phyloP scores from a whole-genome alignment of 2,113 vertebrate species.

The Ptyas mucosa region DNA sequence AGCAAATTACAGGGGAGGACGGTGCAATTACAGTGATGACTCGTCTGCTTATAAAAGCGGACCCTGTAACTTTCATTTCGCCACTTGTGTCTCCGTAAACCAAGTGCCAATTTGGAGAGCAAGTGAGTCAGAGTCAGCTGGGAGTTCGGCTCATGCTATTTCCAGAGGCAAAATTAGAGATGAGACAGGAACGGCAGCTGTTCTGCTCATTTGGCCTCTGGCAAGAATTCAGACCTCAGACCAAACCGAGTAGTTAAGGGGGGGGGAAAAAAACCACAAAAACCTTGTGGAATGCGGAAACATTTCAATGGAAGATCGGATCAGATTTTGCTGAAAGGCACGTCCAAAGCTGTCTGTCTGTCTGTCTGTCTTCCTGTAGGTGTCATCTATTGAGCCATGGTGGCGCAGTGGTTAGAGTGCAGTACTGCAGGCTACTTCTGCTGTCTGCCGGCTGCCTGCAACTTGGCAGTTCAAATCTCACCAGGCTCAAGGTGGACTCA shows the following conservation, averaged over 20 bases:
- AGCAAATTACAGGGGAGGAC: slow-evolving; percentile 1
- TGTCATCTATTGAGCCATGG: neutral
- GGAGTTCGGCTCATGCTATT: neutral
- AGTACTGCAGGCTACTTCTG: too few relatives aligned
- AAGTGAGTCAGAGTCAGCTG: neutral
- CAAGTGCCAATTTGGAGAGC: neutral
- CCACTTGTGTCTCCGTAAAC: neutral
- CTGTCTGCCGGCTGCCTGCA: too few relatives aligned
- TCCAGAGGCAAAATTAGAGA: neutral
- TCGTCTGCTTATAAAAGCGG: neutral
- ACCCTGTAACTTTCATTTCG: neutral
- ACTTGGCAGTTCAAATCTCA: too few relatives aligned
- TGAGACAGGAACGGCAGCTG: neutral
- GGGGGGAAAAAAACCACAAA: neutral
- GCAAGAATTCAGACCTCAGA: neutral
- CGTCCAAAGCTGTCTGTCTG: fast-evolving
- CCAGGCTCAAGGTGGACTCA: too few relatives aligned
- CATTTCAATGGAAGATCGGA: neutral
- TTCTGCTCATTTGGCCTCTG: neutral
- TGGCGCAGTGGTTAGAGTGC: too few relatives aligned
- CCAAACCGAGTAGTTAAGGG: fast-evolving
- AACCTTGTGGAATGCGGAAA: neutral
- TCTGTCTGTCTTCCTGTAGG: neutral
- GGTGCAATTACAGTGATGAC: slow-evolving; percentile 6
- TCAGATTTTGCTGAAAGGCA: neutral